Percentiles rank a stretch among this genome's conserved stretches.
These are phyloP conservation scores for Diglossa cyanea DNA, from an alignment of 2,797 vertebrate species.

Conservation along the genomic window DNA sequence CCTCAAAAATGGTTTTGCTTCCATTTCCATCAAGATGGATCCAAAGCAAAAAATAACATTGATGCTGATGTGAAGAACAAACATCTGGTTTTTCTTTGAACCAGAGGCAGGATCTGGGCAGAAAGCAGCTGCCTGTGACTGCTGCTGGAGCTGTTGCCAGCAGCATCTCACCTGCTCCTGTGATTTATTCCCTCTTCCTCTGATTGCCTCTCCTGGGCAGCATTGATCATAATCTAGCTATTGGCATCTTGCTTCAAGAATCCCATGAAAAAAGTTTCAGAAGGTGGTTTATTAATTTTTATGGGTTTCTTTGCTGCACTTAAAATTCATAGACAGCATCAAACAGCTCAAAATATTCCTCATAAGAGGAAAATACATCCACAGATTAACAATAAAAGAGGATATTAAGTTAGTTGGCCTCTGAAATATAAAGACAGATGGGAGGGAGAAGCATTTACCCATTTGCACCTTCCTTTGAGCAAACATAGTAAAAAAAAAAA, in stretches of 20 bases:
- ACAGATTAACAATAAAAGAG: neutral
- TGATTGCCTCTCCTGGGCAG: neutral
- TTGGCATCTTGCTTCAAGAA: neutral
- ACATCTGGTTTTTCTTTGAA: neutral
- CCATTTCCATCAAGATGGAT: accelerated
- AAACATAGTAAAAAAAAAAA: neutral
- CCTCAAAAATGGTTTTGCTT: neutral
- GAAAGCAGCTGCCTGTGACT: neutral
- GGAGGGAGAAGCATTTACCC: neutral
- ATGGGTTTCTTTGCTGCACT: neutral
- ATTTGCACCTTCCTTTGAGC: neutral
- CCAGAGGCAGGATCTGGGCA: neutral
- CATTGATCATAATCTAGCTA: neutral
- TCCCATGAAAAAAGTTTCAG: neutral
- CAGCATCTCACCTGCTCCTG: neutral
- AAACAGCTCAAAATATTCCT: neutral
- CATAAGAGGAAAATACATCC: neutral
- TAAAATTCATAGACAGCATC: neutral
- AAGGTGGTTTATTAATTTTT: neutral
- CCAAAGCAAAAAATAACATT: neutral
- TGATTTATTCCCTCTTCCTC: neutral
- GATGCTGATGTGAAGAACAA: neutral
- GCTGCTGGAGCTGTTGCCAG: neutral
- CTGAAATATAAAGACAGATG: neutral
- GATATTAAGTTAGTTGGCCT: neutral